Percentiles rank a stretch among this genome's conserved stretches.
Conservation (phyloP, 2,797 vertebrate species). For the Arnoldichthys spilopterus region DNA sequence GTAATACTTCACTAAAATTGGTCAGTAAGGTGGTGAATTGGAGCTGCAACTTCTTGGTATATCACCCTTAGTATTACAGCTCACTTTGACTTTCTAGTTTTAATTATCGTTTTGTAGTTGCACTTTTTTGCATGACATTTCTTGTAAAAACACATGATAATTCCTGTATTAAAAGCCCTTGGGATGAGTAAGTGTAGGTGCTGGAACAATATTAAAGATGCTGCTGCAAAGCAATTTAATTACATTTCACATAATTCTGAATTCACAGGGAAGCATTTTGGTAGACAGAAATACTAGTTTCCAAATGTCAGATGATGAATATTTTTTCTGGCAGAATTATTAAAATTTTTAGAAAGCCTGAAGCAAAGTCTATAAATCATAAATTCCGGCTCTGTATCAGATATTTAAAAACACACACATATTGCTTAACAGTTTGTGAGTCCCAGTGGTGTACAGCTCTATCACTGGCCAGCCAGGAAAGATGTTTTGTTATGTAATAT, state of each 20-base stretch:
- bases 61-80: neutral
- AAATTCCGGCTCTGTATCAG: neutral
- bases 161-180: neutral
- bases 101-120: neutral
- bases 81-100: neutral
- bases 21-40: neutral
- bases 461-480: conserved; percentile 65
- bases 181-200: neutral
- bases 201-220: conserved; percentile 7
- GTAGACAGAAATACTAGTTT: conserved; percentile 3
- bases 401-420: neutral
- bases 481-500: conserved; percentile 76
- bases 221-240: conserved; percentile 31
- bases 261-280: conserved; percentile 16
- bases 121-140: neutral
- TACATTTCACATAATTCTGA: conserved; percentile 26
- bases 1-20: neutral
- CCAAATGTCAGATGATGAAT: conserved; percentile 5
- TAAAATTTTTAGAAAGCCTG: neutral
- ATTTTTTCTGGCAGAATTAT: conserved; percentile 5
- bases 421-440: neutral
- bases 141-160: neutral
- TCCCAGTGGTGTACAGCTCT: neutral
- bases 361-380: conserved; percentile 15
- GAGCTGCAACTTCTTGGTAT: neutral